These are phyloP conservation scores for Lepus oiostolus DNA, from an alignment of 2,797 vertebrate species.

Conservation along the genomic window DNA sequence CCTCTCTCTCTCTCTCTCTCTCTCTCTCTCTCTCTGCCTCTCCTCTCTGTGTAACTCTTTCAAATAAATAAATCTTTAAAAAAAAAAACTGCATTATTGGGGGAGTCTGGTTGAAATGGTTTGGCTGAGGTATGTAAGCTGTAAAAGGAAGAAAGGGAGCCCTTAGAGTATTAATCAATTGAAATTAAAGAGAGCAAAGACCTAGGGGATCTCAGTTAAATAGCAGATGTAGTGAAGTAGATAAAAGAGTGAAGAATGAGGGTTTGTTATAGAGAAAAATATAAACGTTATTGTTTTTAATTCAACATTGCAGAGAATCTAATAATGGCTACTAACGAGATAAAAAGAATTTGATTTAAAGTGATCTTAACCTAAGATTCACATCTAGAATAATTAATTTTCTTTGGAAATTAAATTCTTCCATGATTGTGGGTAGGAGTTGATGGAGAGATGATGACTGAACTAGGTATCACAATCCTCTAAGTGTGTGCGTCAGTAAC, in stretches of 20 bases:
- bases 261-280: background rate
- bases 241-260: background rate
- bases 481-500: background rate
- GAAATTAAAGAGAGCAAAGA: slow-evolving; percentile 21
- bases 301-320: background rate
- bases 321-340: background rate
- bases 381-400: background rate
- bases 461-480: slow-evolving; percentile 1
- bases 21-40: too few species aligned
- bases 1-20: too few species aligned
- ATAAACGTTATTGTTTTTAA: slow-evolving; percentile 1
- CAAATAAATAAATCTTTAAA: too few species aligned
- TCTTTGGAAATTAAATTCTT: slow-evolving; percentile 54
- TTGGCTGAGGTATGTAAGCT: background rate
- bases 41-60: too few species aligned
- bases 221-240: background rate
- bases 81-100: background rate
- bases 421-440: background rate
- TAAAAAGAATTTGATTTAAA: slow-evolving; percentile 50
- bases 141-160: background rate
- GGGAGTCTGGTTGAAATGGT: background rate
- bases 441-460: background rate
- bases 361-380: slow-evolving; percentile 35
- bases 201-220: background rate
- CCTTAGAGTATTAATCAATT: background rate